Base-by-base conservation (phyloP, 1,140 invertebrate genomes). In the Prorops nasuta region DNA sequence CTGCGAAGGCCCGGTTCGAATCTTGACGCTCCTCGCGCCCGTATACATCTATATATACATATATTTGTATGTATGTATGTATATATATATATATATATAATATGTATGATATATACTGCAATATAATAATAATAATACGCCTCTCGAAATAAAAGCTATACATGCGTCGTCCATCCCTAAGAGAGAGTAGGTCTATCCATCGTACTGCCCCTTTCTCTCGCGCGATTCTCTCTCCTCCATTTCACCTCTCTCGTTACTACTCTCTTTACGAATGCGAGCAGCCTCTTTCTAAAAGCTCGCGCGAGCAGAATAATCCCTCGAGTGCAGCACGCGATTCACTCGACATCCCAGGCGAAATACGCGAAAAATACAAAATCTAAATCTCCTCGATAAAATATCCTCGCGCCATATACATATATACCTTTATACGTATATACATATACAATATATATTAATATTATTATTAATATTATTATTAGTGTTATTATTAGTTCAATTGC, bases 361-460 rank as follows among this genome's bases (percentile, higher is more conserved):
- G 63, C 56, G 57, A 63, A 64, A 61, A 71, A 70, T 72, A 72
- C 67, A 75, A 75, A 73, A 73, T 69, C 66, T 70, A 72, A 66
- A 70, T 72, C 51, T 67, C 58, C 53, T 67, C 63, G 63, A 63
- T 66, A 73, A 72, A 72, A 69, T 68, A 74, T 71, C 48, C 55
- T 64, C 58, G 28, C 37, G 39, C 21, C 32, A 51, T 45, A 49
- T 49, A 57, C 57, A 56, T 46, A 42, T 50, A 58, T 52, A 54
- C 41, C 49, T 49, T 40, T 50, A 46, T 37, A 46, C 41, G 7
- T 44, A 24, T 18, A 22, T 36, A 39, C 31, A 41, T 43, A 49
- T 48, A 53, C 28, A 39, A 49, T 47, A 38, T 54, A 32, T 56
- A 58, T 62, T 58, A 57, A 61, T 51, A 60, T 54, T 55, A 67